Conservation (phyloP, 2,113 vertebrate genomes). For the Myocastor coypus region DNA sequence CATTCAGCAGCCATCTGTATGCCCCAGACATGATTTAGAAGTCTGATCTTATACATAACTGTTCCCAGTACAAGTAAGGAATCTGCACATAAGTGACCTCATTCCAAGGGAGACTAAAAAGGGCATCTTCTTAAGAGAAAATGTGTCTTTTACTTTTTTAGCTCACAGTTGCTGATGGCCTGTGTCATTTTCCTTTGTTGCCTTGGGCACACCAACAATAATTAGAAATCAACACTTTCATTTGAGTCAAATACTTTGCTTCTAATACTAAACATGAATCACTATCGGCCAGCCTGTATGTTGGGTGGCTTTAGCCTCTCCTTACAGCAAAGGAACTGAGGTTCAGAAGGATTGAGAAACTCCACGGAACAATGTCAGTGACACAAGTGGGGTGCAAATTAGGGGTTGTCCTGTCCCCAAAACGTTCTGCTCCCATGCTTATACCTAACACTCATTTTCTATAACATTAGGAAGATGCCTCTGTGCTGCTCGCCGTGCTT, state of each 20-base stretch:
- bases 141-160: not conserved
- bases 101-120: not conserved
- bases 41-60: not conserved
- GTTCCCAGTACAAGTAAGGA: conserved; percentile 25
- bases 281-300: not conserved
- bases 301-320: not conserved
- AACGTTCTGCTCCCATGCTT: not conserved
- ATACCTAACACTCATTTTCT: not conserved
- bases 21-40: not conserved
- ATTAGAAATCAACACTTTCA: not conserved
- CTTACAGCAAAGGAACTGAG: not conserved
- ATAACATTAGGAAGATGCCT: not conserved
- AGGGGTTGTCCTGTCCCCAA: not conserved
- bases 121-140: not conserved
- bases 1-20: not conserved
- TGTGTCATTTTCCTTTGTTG: not conserved
- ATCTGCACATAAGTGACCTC: not conserved
- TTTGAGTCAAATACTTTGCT: not conserved
- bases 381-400: not conserved
- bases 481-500: not conserved
- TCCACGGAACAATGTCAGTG: not conserved
- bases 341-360: not conserved
- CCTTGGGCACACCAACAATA: not conserved
- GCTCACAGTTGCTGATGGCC: not conserved
- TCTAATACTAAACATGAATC: not conserved